These are phyloP conservation scores for Bellardia pandia DNA, from an alignment of 2,888 invertebrate species.

Conservation along the genomic window DNA sequence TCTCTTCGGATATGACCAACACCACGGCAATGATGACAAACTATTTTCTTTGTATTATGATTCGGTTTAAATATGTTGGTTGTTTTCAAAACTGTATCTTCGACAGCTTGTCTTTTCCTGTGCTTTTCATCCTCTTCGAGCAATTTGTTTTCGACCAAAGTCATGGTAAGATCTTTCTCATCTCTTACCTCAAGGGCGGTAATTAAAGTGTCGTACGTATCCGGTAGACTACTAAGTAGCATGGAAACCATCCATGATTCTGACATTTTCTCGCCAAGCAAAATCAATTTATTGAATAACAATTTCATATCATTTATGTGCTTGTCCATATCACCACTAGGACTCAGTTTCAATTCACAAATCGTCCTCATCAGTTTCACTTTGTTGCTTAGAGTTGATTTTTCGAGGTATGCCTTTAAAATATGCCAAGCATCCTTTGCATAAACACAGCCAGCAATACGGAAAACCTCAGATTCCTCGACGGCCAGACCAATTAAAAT, in stretches of 20 bases:
- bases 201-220: conserved; percentile 47
- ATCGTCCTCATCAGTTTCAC: conserved; percentile 46
- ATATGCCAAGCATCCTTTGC: conserved; percentile 42
- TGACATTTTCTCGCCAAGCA: conserved; percentile 28
- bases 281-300: conserved; percentile 37
- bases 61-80: conserved; percentile 4
- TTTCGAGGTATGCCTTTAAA: conserved; percentile 40
- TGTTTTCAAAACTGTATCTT: conserved; percentile 34
- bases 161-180: conserved; percentile 34
- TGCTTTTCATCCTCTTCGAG: conserved; percentile 34
- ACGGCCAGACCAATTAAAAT: conserved; percentile 56
- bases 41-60: conserved; percentile 18
- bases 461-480: conserved; percentile 37
- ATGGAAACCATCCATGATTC: conserved; percentile 45
- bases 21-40: conserved; percentile 49
- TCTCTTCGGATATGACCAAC: conserved; percentile 53
- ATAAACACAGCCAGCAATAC: conserved; percentile 18
- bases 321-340: conserved; percentile 43
- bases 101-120: conserved; percentile 21
- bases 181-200: conserved; percentile 62
- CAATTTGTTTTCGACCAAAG: conserved; percentile 47
- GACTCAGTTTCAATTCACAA: conserved; percentile 32
- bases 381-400: conserved; percentile 41
- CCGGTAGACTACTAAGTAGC: conserved; percentile 54
- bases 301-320: conserved; percentile 49